Base-by-base conservation (phyloP, 2,888 invertebrate species). In the Synergus itoensis region DNA sequence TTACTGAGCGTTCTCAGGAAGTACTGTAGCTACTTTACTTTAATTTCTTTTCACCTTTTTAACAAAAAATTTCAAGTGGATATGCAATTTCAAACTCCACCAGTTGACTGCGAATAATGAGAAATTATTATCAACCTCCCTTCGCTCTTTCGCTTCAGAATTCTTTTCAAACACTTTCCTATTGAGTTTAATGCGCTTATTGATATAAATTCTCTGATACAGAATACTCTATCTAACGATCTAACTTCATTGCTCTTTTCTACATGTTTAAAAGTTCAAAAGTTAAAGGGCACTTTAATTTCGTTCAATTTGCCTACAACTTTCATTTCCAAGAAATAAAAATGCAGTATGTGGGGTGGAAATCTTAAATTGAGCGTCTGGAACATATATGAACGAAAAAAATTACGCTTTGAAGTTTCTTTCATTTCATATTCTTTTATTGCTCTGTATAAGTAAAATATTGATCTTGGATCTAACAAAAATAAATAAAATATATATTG, bases 161-260 rank as follows among this genome's bases (percentile, higher is more conserved):
- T 21, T 45, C 16, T 28, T 48, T 69, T 28, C 14, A 67, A n/a
- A 43, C 43, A 21, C 67, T 28, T 67, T 67, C 14, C 11, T 11
- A n/a, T 21, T 12, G 67, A 67, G 43, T 67, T 67, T 67, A 1
- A 43, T 67, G 14, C 28, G 40, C 67, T 45, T 67, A 67, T 67
- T 18, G 16, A 28, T 18, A 69, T 69, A 28, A 28, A 28, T 69
- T 43, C 16, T 4, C 21, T 28, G 67, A 67, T 45, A 67, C 21
- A 67, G 12, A 67, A 45, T 45, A 21, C 43, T 21, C 21, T 48
- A 48, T 45, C 45, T 21, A 28, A 28, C 28, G 9, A 4, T 14
- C 16, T 1, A 41, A 18, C 65, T 65, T 41, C 45, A 14, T 69
- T 45, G 67, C 21, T 43, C 69, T 69, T 41, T 67, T 18, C 14